Percentiles rank a stretch among this genome's conserved stretches.
Conservation (phyloP, 2,797 vertebrate genomes). For the Loris lydekkerianus region DNA sequence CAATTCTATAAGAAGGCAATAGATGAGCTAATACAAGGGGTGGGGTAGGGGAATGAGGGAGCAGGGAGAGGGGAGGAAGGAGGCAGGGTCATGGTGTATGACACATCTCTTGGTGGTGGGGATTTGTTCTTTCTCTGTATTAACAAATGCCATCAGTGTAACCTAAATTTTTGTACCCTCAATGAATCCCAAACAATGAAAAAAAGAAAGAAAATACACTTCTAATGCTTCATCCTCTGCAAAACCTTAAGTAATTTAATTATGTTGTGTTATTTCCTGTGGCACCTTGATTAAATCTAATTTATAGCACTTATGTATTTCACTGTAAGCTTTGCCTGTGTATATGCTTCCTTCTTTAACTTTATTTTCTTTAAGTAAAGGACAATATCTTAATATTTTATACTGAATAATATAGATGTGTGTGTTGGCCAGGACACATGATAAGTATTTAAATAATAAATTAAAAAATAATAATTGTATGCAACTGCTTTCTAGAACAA, state of each 20-base stretch:
- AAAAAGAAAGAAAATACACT: not conserved
- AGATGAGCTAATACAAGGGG: too few relatives aligned
- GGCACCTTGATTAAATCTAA: not conserved
- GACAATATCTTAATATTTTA: not conserved
- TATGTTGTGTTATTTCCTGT: not conserved
- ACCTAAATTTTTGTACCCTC: too few relatives aligned
- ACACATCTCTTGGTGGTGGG: too few relatives aligned
- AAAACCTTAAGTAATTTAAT: slow-evolving; percentile 14
- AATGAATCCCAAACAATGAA: too few relatives aligned
- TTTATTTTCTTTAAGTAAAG: not conserved
- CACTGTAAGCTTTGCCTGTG: not conserved
- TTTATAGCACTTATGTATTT: not conserved
- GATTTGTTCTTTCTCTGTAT: too few relatives aligned
- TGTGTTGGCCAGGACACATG: not conserved
- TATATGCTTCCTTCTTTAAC: not conserved
- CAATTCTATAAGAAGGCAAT: too few relatives aligned
- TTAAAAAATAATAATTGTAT: not conserved
- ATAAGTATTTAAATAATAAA: slow-evolving; percentile 12
- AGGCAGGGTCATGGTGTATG: too few relatives aligned
- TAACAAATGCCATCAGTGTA: too few relatives aligned
- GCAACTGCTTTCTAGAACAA: not conserved
- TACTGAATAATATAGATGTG: not conserved
- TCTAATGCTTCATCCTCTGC: not conserved
- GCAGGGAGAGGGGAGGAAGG: too few relatives aligned
- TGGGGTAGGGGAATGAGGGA: too few relatives aligned